Evolutionary conservation across 2,888 invertebrate species (phyloP), one percentile per base, ranked within the genome.

Genomic region (Microdon myrmicae): DNA sequence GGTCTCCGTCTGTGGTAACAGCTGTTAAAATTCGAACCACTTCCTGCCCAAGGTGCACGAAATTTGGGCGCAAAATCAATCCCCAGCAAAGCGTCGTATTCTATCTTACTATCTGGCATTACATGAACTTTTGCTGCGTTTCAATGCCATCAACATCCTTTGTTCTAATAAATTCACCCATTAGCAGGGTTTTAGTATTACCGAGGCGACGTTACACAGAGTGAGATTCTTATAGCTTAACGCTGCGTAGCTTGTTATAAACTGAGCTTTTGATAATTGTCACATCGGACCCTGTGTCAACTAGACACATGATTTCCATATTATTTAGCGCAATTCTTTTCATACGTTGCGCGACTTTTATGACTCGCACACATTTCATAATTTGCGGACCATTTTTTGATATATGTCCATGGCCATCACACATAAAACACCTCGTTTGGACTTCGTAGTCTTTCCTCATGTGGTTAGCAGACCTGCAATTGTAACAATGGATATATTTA

Each of bases 391-490:
- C 49, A 9, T 37, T 20, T 49, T 25, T 43, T n/a, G 58, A 19
- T 1, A 58, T 49, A 16, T 58, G 58, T 1, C 58, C 58, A 4
- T 19, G 37, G 26, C 37, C 28, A 22, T 55, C 43, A 13, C 49
- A 61, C 10, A 39, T 25, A 26, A 60, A 60, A 49, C 55, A 55
- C 25, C 49, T 61, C 3, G 32, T 37, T 13, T 19, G 12, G 2
- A 9, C 31, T 43, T 31, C 34, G 14, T 56, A 53, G 4, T 64
- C 41, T 9, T 28, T 47, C 32, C 35, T 39, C 16, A 41, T 39
- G 14, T 64, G 64, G 4, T 60, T 53, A 2, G 35, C 17, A 3
- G 54, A 60, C 8, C 60, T 53, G 23, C 54, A 59, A 16, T 59
- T 59, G 23, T 26, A 60, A 10, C 56, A 49, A 26, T 28, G 41